Evolutionary conservation across 2,888 invertebrate genomes (phyloP).

Genomic region (Liodrosophila aerea): DNA sequence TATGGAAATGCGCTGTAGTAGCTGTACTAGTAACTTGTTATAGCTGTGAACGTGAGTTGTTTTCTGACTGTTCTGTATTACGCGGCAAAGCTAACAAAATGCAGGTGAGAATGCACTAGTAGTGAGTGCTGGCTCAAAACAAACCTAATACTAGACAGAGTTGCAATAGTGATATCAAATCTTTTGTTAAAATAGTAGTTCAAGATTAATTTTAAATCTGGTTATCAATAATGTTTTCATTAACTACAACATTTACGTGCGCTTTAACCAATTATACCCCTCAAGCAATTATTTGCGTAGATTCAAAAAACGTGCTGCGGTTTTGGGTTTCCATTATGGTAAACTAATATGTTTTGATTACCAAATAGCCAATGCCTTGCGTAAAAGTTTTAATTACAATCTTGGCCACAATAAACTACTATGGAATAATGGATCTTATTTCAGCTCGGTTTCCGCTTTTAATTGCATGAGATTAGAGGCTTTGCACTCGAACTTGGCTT

Average conservation of each 20-base stretch:
- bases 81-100: constrained; percentile 24
- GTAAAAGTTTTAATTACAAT: constrained; percentile 30
- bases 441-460: constrained; percentile 53
- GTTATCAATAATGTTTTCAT: no score
- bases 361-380: constrained; percentile 25
- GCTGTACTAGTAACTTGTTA: constrained; percentile 12
- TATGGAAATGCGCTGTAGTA: constrained; percentile 35
- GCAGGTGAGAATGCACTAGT: no score
- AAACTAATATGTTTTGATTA: constrained; percentile 6
- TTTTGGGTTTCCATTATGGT: constrained; percentile 14
- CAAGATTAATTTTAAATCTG: no score
- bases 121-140: no score
- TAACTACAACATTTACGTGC: no score
- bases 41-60: constrained; percentile 36
- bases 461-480: constrained; percentile 32
- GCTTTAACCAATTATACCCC: no score
- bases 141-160: no score
- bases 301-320: constrained; percentile 26
- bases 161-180: no score
- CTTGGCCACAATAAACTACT: constrained; percentile 7
- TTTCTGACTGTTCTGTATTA: constrained; percentile 15
- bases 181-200: no score
- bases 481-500: constrained; percentile 12
- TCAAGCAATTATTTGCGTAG: no score
- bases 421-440: constrained; percentile 16